These are phyloP conservation scores for Ispidina picta DNA, from an alignment of 2,797 vertebrate genomes.

Conservation along the genomic window DNA sequence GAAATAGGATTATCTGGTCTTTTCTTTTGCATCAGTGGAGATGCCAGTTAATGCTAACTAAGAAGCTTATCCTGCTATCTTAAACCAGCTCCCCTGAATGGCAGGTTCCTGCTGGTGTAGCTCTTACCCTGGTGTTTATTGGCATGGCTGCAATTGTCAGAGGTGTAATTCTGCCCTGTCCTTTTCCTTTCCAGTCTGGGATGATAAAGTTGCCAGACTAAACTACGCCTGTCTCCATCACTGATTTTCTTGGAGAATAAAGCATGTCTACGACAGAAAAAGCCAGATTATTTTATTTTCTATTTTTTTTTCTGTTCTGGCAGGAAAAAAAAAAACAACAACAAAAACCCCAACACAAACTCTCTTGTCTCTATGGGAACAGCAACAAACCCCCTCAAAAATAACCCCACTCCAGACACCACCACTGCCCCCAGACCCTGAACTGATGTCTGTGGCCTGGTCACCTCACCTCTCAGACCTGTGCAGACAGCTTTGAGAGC, in stretches of 20 bases:
- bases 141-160: not conserved
- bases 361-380: rapidly evolving
- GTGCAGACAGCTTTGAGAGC: not conserved
- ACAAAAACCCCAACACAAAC: no score
- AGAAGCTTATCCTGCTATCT: not conserved
- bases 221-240: not conserved
- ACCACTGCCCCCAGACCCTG: not conserved
- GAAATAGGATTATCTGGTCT: not conserved
- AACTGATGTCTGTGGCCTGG: not conserved
- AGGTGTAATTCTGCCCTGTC: not conserved
- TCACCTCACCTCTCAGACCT: not conserved
- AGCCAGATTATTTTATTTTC: not conserved
- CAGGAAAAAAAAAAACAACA: not conserved
- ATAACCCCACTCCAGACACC: not conserved
- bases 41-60: not conserved
- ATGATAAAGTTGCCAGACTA: not conserved
- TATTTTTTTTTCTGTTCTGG: not conserved
- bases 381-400: not conserved
- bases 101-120: not conserved
- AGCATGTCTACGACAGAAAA: not conserved
- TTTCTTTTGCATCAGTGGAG: not conserved
- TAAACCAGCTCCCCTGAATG: not conserved
- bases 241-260: constrained; percentile 45
- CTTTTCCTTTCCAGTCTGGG: not conserved
- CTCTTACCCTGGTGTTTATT: not conserved